Conservation (phyloP, 2,113 vertebrate genomes). For the Bucco capensis region DNA sequence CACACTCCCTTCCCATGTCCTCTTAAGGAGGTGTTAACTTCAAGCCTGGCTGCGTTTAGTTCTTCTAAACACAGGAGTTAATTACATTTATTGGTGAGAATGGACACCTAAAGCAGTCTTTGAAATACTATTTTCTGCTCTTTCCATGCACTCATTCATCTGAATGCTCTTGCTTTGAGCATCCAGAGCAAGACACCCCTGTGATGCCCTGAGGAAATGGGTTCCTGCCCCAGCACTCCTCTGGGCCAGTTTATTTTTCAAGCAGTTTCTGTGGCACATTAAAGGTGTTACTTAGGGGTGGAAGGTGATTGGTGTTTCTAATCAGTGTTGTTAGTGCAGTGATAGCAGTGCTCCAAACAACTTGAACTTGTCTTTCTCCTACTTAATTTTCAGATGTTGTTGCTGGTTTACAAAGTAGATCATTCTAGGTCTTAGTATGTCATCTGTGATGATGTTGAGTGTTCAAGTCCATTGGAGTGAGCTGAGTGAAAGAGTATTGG, state of each 20-base stretch:
- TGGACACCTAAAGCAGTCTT: neutral
- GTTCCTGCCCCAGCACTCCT: neutral
- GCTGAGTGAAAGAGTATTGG: neutral
- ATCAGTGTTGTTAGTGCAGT: neutral
- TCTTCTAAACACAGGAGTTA: neutral
- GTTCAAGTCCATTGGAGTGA: neutral
- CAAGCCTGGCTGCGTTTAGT: neutral
- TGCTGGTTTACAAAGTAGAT: neutral
- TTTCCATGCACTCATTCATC: neutral
- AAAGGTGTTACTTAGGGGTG: neutral
- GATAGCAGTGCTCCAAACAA: neutral
- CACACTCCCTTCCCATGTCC: conserved; percentile 41
- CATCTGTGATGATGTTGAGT: neutral
- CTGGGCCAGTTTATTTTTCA: neutral
- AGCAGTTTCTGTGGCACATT: neutral
- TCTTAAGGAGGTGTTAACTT: conserved; percentile 49
- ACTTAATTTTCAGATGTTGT: neutral
- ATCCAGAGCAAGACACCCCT: neutral
- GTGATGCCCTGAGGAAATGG: neutral
- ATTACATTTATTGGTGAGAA: neutral
- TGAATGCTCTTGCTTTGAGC: neutral
- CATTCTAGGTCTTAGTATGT: neutral
- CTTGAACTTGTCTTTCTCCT: neutral
- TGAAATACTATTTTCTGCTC: neutral
- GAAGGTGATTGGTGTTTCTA: neutral